Conservation (phyloP, 2,113 vertebrate genomes). For the Lamprotornis superbus region DNA sequence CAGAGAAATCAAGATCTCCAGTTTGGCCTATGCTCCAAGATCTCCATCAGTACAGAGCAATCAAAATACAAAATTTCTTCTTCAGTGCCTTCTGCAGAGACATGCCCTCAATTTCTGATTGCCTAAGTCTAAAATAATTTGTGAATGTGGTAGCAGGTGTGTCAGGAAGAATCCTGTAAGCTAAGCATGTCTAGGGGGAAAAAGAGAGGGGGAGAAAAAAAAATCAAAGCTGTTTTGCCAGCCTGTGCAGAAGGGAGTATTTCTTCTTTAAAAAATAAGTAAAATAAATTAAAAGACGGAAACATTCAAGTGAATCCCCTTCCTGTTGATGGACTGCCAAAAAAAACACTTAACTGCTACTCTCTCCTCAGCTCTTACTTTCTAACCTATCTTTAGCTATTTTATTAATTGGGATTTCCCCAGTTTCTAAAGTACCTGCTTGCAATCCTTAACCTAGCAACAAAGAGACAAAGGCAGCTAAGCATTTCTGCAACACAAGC, state of each 20-base stretch:
- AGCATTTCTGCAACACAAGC: neutral
- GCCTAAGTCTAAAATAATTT: neutral
- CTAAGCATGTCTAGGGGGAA: neutral
- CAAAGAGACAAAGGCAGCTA: neutral
- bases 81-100: neutral
- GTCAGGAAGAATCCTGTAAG: neutral
- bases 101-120: neutral
- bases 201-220: fast-evolving
- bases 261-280: neutral
- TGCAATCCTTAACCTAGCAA: neutral
- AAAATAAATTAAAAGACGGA: neutral
- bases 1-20: neutral
- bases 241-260: neutral
- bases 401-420: neutral
- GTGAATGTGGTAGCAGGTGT: neutral
- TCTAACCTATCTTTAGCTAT: neutral
- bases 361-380: neutral
- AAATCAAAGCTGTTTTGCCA: neutral
- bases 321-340: neutral
- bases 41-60: neutral
- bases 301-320: conserved; percentile 1
- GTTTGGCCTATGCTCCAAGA: neutral
- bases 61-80: neutral
- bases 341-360: neutral
- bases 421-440: neutral